Base-by-base conservation (phyloP, 1,140 invertebrate genomes). In the Ceratina australensis region DNA sequence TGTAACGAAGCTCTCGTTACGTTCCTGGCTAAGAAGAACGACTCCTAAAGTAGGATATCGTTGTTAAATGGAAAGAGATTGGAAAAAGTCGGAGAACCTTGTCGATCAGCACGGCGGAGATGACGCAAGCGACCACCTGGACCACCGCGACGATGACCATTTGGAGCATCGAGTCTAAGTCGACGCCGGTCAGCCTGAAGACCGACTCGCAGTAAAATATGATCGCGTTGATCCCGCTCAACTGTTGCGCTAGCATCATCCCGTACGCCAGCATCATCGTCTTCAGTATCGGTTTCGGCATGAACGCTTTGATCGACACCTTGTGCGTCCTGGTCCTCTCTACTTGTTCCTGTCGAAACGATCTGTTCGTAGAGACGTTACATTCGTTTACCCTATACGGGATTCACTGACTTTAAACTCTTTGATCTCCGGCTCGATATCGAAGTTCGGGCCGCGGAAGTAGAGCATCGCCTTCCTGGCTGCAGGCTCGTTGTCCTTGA, bases 171-270 rank as follows among this genome's bases (percentile, higher is more conserved):
- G 92, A 78, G 69, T 93, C 87, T 24, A 94, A 74, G 13, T 84
- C 73, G 26, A 90, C 88, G 26, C 93, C 92, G 65, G 94, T 92
- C 61, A 78, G 71, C 71, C 84, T 75, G 87, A 95, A 95, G 61
- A 95, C 94, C 64, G 87, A 87, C 26, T 94, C 93, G 0, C 95
- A 94, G 87, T 97, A 97, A 89, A 97, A 97, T 80, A 97, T 95
- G 18, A 98, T 95, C 5, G 95, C 95, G 85, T 97, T 97, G 64
- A 98, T 96, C 49, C 97, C 96, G 78, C 95, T 95, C 59, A 97
- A 92, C 89, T 98, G 94, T 81, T 95, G 94, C 87, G 94, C 90
- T 80, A 93, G 90, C 94, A 95, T 94, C 77, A 90, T 63, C 16
- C 87, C 88, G 28, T 82, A 88, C 4, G 86, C 85, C n/a, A 89